Evolutionary conservation across 2,797 vertebrate genomes (phyloP).

Genomic region (Betta splendens): DNA sequence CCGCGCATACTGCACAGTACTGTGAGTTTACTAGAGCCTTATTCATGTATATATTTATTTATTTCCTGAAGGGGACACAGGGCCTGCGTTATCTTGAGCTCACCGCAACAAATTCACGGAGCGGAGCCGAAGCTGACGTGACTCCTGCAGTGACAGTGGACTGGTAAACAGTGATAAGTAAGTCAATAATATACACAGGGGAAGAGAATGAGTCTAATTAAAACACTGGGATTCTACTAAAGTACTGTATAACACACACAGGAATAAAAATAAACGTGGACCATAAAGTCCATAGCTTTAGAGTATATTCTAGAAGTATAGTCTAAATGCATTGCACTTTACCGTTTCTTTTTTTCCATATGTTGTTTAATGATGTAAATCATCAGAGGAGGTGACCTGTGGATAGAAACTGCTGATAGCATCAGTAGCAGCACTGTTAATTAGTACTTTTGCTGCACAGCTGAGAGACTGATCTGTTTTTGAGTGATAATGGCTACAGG

Average conservation of each 20-base stretch:
- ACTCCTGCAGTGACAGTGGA: background rate
- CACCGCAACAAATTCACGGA: no score
- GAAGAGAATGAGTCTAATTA: background rate
- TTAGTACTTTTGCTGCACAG: conserved; percentile 24
- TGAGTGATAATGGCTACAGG: background rate
- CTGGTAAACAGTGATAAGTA: background rate
- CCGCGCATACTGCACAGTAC: no score
- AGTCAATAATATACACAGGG: background rate
- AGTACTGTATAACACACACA: no score
- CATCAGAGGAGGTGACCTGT: conserved; percentile 15
- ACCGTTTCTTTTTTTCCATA: background rate
- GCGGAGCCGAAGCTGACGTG: background rate
- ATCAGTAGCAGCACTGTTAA: conserved; percentile 28
- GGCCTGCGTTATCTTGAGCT: background rate
- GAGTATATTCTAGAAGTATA: no score
- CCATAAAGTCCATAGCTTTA: no score
- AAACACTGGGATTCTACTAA: no score
- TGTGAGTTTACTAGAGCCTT: background rate
- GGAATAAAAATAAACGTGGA: no score
- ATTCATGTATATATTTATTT: no score
- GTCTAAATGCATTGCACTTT: no score
- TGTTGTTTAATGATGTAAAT: conserved; percentile 33
- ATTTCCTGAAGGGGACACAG: no score
- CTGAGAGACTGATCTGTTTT: conserved; percentile 1
- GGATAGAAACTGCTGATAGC: conserved; percentile 29